These are phyloP conservation scores for Macrostomum cliftonense DNA, from an alignment of 2,888 invertebrate genomes.

Conservation along the genomic window DNA sequence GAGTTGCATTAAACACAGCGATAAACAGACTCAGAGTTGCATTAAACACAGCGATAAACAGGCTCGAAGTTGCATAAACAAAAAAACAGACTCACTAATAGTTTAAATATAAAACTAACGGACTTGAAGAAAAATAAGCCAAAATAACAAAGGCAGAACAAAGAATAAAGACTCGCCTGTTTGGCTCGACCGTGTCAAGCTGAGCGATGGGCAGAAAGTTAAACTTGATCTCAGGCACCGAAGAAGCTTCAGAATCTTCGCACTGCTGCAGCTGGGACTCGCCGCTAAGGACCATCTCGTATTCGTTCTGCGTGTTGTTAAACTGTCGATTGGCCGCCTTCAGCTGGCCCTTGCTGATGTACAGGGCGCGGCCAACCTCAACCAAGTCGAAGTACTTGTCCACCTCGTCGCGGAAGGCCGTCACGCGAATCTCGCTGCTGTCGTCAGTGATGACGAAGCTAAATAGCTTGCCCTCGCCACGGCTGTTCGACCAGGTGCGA, in stretches of 20 bases:
- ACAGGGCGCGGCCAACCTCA: slow-evolving; percentile 44
- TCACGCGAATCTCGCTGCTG: slow-evolving; percentile 74
- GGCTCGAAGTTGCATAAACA: no score
- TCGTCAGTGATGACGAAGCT: slow-evolving; percentile 79
- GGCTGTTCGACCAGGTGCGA: slow-evolving; percentile 70
- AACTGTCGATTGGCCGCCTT: slow-evolving; percentile 84
- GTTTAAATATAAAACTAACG: no score
- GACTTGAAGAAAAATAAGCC: no score
- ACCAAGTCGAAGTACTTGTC: slow-evolving; percentile 73
- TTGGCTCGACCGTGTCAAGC: slow-evolving; percentile 49
- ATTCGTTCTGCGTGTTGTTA: slow-evolving; percentile 65
- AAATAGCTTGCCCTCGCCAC: slow-evolving; percentile 79
- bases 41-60: no score
- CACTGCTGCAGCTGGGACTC: slow-evolving; percentile 46
- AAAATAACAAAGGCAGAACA: no score
- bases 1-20: no score
- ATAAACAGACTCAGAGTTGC: no score
- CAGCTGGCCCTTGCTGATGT: slow-evolving; percentile 57
- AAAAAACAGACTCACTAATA: no score
- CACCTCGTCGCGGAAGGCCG: slow-evolving; percentile 65
- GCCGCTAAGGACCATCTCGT: slow-evolving; percentile 68
- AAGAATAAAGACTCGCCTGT: slow-evolving; percentile 47
- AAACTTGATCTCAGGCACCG: slow-evolving; percentile 56
- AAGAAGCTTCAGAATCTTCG: slow-evolving; percentile 36
- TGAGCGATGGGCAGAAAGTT: slow-evolving; percentile 57